These are phyloP conservation scores for Strix aluco DNA, from an alignment of 2,113 vertebrate species.

Conservation along the genomic window DNA sequence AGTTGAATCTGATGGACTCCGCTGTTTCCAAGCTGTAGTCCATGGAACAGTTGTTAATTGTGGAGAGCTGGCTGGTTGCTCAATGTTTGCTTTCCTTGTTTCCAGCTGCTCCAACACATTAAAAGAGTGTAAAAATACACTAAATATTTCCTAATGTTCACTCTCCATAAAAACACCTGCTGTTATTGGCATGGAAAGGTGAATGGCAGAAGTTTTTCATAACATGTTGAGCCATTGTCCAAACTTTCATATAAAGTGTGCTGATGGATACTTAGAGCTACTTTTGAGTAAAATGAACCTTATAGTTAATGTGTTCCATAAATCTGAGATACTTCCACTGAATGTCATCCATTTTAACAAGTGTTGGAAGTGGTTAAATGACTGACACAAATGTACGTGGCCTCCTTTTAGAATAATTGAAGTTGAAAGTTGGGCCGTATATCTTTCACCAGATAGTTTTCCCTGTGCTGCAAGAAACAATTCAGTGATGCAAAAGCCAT, in stretches of 20 bases:
- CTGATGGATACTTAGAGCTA: background rate
- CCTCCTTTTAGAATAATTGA: background rate
- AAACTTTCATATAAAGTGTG: background rate
- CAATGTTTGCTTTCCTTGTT: constrained; percentile 19
- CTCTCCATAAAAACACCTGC: constrained; percentile 40
- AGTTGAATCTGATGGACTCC: rapidly evolving
- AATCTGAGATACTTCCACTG: background rate
- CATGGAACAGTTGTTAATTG: constrained; percentile 27
- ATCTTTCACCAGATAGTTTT: background rate
- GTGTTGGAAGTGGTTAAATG: background rate
- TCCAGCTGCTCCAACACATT: constrained; percentile 28
- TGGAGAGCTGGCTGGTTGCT: constrained; percentile 35
- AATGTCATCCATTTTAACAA: background rate
- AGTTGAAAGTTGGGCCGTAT: background rate
- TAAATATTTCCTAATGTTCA: constrained; percentile 43
- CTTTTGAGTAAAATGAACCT: background rate
- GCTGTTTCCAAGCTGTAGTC: constrained; percentile 5
- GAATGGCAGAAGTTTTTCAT: background rate
- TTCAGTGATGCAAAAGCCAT: background rate
- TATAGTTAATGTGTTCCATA: background rate
- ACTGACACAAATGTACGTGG: background rate
- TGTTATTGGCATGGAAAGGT: background rate
- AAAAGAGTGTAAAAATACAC: constrained; percentile 11
- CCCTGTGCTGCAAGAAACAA: background rate
- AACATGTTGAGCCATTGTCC: background rate